Base-by-base conservation (phyloP, 1,140 invertebrate genomes). In the Belonocnema kinseyi region DNA sequence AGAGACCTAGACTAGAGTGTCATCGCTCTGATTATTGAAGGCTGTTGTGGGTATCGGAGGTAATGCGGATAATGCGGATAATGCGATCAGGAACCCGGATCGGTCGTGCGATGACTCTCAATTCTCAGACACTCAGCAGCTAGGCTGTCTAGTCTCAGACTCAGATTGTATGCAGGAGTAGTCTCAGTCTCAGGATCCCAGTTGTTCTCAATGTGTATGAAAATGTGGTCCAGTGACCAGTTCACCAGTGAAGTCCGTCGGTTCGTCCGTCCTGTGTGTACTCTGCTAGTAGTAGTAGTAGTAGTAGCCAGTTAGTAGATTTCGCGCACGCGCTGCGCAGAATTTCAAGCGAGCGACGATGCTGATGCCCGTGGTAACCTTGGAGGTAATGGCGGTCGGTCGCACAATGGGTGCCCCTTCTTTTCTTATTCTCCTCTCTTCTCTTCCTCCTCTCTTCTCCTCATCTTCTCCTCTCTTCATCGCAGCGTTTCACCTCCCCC, bases 341-440 rank as follows among this genome's bases (percentile, higher is more conserved):
- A 66, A 66, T 26, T 40, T 40, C 61, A 74, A 33, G 21, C 26
- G 26, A 73, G 50, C 50, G 61, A 77, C 56, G 76, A 77, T 81
- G 56, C 77, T 56, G 76, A 77, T 81, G 56, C 79, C 77, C 21
- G 73, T 76, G 58, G 77, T 86, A 86, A 87, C 86, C 86, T 87
- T 87, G 85, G 83, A 82, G 82, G 82, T 82, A 87, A 86, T 83
- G 82, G 84, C 76, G 70, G 78, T 80, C 76, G 70, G 78, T 80
- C 83, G 77, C 77, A 82, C 85, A 85, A 85, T 85, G 83, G 61
- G 33, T 61, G 46, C 61, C 61, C 61, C 61, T 40, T 66, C 58
- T 14, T 66, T 40, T 40, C 21, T 21, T 19, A n/a, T n/a, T n/a
- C n/a, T n/a, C n/a, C n/a, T n/a, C n/a, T n/a, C n/a, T n/a, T n/a